Evolutionary conservation across 1,140 invertebrate genomes (phyloP), one percentile per base, ranked within the genome.

Genomic region (Goniozus legneri): DNA sequence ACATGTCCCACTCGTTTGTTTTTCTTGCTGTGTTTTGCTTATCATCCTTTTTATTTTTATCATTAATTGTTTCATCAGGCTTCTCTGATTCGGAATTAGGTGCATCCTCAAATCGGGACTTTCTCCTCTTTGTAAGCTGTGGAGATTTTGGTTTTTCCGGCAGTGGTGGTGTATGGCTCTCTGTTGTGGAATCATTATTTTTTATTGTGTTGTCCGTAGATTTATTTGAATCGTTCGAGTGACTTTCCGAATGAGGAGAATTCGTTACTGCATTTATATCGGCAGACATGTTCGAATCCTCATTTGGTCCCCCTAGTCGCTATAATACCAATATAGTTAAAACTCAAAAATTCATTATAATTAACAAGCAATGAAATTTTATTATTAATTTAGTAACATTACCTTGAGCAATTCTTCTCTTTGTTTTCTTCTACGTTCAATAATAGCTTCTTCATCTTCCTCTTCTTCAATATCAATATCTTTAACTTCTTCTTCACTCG

Each of bases 381-480:
- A 10, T 27, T 27, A 4, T 4, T 27, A 27, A 6, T 27, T 27
- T 6, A 6, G 10, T 27, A 27, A 10, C 4, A 6, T 27, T 77
- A 90, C 88, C 78, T 90, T 89, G 24, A 96, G 66, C 2, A 98
- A 76, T 66, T 91, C 90, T 75, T 96, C 92, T 34, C 95, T 79
- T 68, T 94, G 86, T 71, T 91, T 91, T 50, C 95, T 81, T 57
- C 92, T 79, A 63, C 84, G 83, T 68, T 96, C 90, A 72, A 97
- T 97, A 61, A 97, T 92, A 48, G 86, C 84, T 71, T 97, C 91
- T 68, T 96, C 94, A 69, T 95, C 91, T 72, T 96, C 93, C 52
- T 96, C 94, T 50, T 97, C 93, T 34, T 92, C 88, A 18, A 83
- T 76, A 50, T 86, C 84, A 42, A 88, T 84, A 50, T 91, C 88